These are phyloP conservation scores for Pseudorasbora parva DNA, from an alignment of 2,113 vertebrate species.

Conservation along the genomic window DNA sequence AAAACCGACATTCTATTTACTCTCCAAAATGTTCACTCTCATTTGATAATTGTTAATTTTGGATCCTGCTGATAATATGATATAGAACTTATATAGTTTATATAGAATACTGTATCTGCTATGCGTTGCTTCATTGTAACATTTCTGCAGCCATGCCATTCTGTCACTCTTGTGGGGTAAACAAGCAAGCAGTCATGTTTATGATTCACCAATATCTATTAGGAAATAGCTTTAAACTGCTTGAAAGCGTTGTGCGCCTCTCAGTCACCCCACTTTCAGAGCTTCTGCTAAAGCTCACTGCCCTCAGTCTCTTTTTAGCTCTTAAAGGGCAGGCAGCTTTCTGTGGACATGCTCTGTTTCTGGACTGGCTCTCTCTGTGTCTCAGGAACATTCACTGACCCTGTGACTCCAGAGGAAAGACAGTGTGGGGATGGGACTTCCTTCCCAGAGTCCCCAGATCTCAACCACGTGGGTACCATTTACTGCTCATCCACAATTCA, in stretches of 20 bases:
- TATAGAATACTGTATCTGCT: background rate
- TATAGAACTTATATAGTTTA: conserved; percentile 4
- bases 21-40: background rate
- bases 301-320: conserved; percentile 1
- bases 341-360: conserved; percentile 47
- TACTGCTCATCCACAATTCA: conserved; percentile 44
- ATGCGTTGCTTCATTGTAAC: conserved; percentile 27
- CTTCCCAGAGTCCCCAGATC: conserved; percentile 94
- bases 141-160: conserved; percentile 32
- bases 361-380: conserved; percentile 61
- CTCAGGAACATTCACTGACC: conserved; percentile 82
- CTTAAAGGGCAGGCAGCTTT: conserved; percentile 45
- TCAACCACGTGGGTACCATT: conserved; percentile 87
- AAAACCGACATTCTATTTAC: background rate
- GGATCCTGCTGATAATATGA: background rate
- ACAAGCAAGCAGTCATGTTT: conserved; percentile 52
- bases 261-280: background rate
- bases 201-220: conserved; percentile 50
- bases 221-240: conserved; percentile 8
- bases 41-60: conserved; percentile 19
- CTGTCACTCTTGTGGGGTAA: conserved; percentile 40
- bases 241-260: conserved; percentile 21
- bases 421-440: conserved; percentile 97
- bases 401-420: conserved; percentile 88
- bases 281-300: conserved; percentile 12